Percentiles rank a stretch among this genome's conserved stretches.
phyloP scores from a whole-genome alignment of 1,140 invertebrate species.

The Pygmarrhopalites habei region DNA sequence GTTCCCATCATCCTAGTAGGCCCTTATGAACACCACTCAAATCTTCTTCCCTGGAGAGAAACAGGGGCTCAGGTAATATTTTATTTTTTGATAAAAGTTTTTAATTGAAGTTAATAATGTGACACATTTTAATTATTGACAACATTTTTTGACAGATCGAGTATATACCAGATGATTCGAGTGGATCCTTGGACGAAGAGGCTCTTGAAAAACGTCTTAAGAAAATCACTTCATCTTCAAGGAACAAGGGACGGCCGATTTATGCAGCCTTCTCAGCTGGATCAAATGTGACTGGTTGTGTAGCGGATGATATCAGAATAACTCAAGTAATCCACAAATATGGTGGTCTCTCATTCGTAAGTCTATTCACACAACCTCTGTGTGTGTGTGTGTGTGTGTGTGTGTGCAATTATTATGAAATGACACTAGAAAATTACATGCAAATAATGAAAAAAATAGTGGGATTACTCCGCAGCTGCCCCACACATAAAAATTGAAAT shows the following conservation, averaged over 20 bases:
- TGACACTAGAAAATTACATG: too few relatives aligned
- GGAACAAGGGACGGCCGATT: constrained; percentile 38
- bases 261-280: constrained; percentile 52
- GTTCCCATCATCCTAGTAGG: constrained; percentile 68
- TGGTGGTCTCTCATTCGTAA: constrained; percentile 69
- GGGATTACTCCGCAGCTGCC: constrained; percentile 83
- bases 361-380: too few relatives aligned
- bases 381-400: too few relatives aligned
- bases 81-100: not conserved
- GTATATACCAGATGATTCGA: constrained; percentile 20
- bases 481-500: constrained; percentile 74
- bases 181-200: constrained; percentile 15
- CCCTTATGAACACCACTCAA: constrained; percentile 75
- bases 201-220: constrained; percentile 14
- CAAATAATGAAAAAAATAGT: too few relatives aligned
- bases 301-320: constrained; percentile 73
- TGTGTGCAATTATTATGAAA: too few relatives aligned
- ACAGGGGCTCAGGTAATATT: constrained; percentile 60
- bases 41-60: constrained; percentile 76
- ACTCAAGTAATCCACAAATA: constrained; percentile 73
- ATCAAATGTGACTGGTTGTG: constrained; percentile 64
- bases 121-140: constrained; percentile 5
- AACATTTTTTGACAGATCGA: too few relatives aligned
- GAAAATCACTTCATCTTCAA: too few relatives aligned
- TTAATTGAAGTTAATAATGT: too few relatives aligned